These are phyloP conservation scores for Drosophila nannoptera DNA, from an alignment of 1,140 invertebrate species.

Conservation along the genomic window DNA sequence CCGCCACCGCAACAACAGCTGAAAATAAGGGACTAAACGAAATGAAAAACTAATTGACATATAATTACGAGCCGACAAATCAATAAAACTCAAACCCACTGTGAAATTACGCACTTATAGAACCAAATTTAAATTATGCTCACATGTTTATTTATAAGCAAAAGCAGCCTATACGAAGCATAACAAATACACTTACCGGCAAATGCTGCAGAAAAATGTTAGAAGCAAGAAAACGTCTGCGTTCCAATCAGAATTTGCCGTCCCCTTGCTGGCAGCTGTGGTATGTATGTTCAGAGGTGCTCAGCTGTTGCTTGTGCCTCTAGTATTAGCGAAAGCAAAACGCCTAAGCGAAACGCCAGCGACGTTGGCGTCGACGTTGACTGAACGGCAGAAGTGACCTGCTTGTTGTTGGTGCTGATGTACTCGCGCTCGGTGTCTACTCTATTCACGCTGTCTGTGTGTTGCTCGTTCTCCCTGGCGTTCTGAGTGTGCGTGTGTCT, in stretches of 20 bases:
- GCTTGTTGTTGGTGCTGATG: slow-evolving; percentile 39
- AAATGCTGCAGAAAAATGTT: slow-evolving; percentile 12
- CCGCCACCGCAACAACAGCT: slow-evolving; percentile 3
- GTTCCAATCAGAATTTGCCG: slow-evolving; percentile 13
- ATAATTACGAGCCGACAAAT: slow-evolving; percentile 34
- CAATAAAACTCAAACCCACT: slow-evolving; percentile 14
- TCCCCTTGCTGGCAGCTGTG: slow-evolving; percentile 10
- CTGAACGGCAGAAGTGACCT: slow-evolving; percentile 28
- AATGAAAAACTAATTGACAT: slow-evolving; percentile 38
- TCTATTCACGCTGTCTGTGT: slow-evolving; percentile 4
- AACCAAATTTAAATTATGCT: background rate
- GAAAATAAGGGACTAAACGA: background rate
- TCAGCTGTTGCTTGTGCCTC: slow-evolving; percentile 38
- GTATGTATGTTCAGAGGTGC: slow-evolving; percentile 3
- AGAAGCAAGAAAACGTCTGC: slow-evolving; percentile 18
- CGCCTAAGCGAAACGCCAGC: slow-evolving; percentile 1
- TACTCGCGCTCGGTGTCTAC: slow-evolving; percentile 16
- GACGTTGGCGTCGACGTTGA: background rate
- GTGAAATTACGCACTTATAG: slow-evolving; percentile 21
- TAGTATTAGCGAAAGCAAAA: background rate
- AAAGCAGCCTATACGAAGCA: background rate
- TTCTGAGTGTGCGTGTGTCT: background rate
- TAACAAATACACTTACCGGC: slow-evolving; percentile 27
- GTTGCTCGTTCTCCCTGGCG: slow-evolving; percentile 2
- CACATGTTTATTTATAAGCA: background rate